Conservation (phyloP, 2,888 invertebrate genomes). For the Villa cingulata region DNA sequence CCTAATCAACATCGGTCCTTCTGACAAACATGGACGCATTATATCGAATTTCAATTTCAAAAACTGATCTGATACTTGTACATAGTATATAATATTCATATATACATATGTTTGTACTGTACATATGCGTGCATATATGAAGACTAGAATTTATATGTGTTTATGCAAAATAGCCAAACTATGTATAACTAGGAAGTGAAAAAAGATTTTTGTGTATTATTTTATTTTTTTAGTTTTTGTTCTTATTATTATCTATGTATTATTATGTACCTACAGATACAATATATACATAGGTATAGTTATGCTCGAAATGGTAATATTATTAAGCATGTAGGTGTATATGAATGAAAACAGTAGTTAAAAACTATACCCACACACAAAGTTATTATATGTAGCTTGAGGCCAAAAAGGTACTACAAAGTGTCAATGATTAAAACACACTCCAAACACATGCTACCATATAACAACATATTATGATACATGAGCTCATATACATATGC, state of each 20-base stretch:
- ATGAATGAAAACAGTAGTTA: background rate
- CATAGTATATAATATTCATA: no score
- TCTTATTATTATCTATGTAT: no score
- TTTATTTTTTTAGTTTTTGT: no score
- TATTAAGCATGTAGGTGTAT: background rate
- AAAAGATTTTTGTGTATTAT: background rate
- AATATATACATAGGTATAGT: background rate
- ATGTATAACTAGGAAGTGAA: background rate
- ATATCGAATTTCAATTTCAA: constrained; percentile 1
- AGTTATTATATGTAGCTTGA: background rate
- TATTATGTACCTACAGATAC: no score
- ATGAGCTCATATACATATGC: background rate
- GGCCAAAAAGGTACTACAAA: background rate
- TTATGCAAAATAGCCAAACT: background rate
- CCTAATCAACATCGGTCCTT: constrained; percentile 3
- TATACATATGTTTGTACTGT: background rate
- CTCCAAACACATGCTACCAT: background rate
- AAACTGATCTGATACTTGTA: no score
- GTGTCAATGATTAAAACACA: background rate
- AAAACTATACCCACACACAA: background rate
- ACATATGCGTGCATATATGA: no score
- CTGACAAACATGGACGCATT: background rate
- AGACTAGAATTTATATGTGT: no score
- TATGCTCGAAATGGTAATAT: no score
- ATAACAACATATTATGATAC: background rate